A percentile compares a stretch with the other conserved stretches of the same genome.
These are phyloP conservation scores for Saturnia pavonia DNA, from an alignment of 2,888 invertebrate genomes.

Conservation along the genomic window DNA sequence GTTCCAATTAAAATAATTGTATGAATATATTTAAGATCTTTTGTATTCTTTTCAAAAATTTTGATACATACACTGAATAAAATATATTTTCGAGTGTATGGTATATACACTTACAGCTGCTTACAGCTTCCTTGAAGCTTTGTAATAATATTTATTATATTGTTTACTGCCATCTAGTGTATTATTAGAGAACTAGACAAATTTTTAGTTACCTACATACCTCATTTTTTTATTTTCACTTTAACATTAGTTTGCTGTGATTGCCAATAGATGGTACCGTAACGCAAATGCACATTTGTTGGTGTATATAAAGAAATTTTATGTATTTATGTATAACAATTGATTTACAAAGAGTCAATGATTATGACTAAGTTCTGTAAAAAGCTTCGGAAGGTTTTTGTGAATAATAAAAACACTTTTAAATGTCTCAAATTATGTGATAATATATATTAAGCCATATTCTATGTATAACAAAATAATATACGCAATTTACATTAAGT, in stretches of 20 bases:
- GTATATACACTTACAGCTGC: too few relatives aligned
- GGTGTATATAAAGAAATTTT: too few relatives aligned
- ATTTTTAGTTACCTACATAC: neutral
- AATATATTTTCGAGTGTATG: too few relatives aligned
- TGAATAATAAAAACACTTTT: neutral
- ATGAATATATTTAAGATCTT: neutral
- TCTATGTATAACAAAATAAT: constrained; percentile 34
- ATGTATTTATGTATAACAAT: too few relatives aligned
- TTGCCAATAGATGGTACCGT: neutral
- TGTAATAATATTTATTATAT: neutral
- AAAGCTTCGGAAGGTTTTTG: neutral
- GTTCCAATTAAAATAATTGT: neutral
- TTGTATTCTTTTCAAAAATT: neutral
- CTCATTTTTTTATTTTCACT: neutral
- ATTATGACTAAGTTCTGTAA: too few relatives aligned
- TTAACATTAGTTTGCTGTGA: neutral
- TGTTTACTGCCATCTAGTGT: neutral
- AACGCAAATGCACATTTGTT: neutral
- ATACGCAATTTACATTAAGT: constrained; percentile 36
- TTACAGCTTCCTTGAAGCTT: too few relatives aligned
- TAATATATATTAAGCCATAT: constrained; percentile 32
- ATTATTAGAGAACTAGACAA: neutral
- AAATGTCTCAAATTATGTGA: constrained; percentile 20
- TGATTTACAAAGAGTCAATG: too few relatives aligned
- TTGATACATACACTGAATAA: too few relatives aligned